Evolutionary conservation across 2,888 invertebrate species (phyloP).

Genomic region (Chelonus formosanus): DNA sequence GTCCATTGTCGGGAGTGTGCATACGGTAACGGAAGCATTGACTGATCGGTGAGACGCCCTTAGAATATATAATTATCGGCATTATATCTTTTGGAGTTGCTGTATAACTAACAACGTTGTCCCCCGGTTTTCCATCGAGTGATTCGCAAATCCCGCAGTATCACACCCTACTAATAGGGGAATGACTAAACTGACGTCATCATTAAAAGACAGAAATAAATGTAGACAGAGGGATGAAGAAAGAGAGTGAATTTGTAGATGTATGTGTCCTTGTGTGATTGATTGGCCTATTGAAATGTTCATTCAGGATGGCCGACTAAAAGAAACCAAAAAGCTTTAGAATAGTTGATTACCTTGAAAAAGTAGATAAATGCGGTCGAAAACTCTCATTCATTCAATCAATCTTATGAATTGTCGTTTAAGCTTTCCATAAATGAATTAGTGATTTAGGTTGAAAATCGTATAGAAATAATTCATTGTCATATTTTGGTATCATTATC

Average conservation of each 20-base stretch:
- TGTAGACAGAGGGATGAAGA: slow-evolving; percentile 37
- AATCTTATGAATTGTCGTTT: slow-evolving; percentile 31
- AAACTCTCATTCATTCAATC: slow-evolving; percentile 19
- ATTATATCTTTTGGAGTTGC: slow-evolving; percentile 31
- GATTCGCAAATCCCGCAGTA: slow-evolving; percentile 43
- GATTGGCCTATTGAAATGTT: slow-evolving; percentile 64
- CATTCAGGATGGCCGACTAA: slow-evolving; percentile 52
- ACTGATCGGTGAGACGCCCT: slow-evolving; percentile 64
- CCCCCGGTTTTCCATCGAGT: slow-evolving; percentile 39
- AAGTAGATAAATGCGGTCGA: slow-evolving; percentile 14
- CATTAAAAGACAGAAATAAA: slow-evolving; percentile 24
- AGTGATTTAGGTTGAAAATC: slow-evolving; percentile 22
- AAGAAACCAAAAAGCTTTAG: slow-evolving; percentile 39
- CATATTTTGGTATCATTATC: background rate
- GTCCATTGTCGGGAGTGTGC: slow-evolving; percentile 54
- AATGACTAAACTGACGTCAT: slow-evolving; percentile 60
- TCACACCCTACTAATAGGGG: slow-evolving; percentile 60
- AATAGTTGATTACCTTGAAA: slow-evolving; percentile 45
- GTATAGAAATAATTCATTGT: slow-evolving; percentile 12
- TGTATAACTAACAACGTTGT: slow-evolving; percentile 24
- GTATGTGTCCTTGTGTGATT: slow-evolving; percentile 51
- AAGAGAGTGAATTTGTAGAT: slow-evolving; percentile 39
- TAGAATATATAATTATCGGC: slow-evolving; percentile 64
- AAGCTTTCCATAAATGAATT: slow-evolving; percentile 20
- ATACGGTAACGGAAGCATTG: slow-evolving; percentile 64